Conservation (phyloP, 2,888 invertebrate species). For the Synergus laeviventris region DNA sequence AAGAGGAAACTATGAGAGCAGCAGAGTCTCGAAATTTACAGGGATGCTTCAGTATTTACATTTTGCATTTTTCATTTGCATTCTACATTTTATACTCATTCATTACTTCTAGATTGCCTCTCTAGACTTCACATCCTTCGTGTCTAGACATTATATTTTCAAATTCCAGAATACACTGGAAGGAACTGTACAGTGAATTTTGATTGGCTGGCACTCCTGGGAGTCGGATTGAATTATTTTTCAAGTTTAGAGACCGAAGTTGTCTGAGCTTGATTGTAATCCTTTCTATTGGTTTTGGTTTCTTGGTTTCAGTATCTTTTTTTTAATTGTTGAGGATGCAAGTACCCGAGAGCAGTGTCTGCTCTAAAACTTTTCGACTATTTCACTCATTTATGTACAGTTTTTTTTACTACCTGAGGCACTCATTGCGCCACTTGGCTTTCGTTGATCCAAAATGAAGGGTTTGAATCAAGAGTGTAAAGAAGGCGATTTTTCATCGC, state of each 20-base stretch:
- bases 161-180: slow-evolving; percentile 5
- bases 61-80: slow-evolving; percentile 14
- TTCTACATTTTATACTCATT: slow-evolving; percentile 1
- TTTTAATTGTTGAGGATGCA: neutral
- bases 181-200: slow-evolving; percentile 34
- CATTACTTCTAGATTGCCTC: slow-evolving; percentile 3
- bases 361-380: slow-evolving; percentile 31
- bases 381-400: slow-evolving; percentile 50
- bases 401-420: slow-evolving; percentile 57
- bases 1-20: neutral
- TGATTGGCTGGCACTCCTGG: slow-evolving; percentile 5
- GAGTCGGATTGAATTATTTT: slow-evolving; percentile 7
- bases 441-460: slow-evolving; percentile 51
- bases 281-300: neutral
- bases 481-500: slow-evolving; percentile 11
- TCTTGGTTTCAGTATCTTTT: neutral
- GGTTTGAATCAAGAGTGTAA: slow-evolving; percentile 27
- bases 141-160: neutral
- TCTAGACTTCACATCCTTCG: neutral
- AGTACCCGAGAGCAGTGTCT: slow-evolving; percentile 2
- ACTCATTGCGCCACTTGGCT: slow-evolving; percentile 57
- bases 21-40: slow-evolving; percentile 19
- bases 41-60: slow-evolving; percentile 25
- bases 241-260: neutral
- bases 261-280: neutral